Evolutionary conservation across 2,113 vertebrate species (phyloP), one percentile per base, ranked within the genome.

Genomic region (Hippolais icterina): DNA sequence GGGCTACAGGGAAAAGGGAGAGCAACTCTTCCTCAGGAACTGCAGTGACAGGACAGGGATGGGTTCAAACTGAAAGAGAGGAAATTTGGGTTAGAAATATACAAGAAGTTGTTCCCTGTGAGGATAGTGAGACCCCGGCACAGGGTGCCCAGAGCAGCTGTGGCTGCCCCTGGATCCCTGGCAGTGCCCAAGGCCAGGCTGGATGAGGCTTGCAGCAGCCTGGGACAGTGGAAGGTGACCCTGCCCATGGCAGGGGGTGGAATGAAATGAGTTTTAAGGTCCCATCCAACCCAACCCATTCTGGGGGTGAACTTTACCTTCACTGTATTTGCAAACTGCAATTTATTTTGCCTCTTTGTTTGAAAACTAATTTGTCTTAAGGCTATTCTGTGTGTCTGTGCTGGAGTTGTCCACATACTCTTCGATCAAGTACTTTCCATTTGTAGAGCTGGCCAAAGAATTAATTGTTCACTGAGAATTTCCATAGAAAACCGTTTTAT

Each of bases 131-230:
- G 59, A 15, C 65, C 65, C 65, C 50, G 65, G 41, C 49, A 74
- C 41, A 54, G 49, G 53, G 11, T 74, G 41, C n/a, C 49, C 69
- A 84, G 59, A 74, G 59, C 0, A 64, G 59, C 59, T 64, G 59
- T 2, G 82, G 59, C 69, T 74, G 41, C n/a, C 28, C 59, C 82
- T 52, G 46, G 56, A 84, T 74, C 69, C 49, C 69, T 84, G 83
- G 42, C 0, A 65, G 42, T 75, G 83, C 0, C 60, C 70, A 11
- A 42, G 52, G 60, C 42, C 60, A 57, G 29, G 35, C 0, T 49
- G 83, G 83, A 49, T 0, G 0, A 35, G 35, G 50, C 42, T 65
- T 2, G 69, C 59, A 47, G 50, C n/a, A 65, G 0, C 23, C 29
- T 76, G 61, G 44, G 31, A 7, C 0, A 22, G 35, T 11, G 61